Percentiles rank a stretch among this genome's conserved stretches.
phyloP scores from a whole-genome alignment of 1,140 invertebrate species.

The Drosophila navojoa region DNA sequence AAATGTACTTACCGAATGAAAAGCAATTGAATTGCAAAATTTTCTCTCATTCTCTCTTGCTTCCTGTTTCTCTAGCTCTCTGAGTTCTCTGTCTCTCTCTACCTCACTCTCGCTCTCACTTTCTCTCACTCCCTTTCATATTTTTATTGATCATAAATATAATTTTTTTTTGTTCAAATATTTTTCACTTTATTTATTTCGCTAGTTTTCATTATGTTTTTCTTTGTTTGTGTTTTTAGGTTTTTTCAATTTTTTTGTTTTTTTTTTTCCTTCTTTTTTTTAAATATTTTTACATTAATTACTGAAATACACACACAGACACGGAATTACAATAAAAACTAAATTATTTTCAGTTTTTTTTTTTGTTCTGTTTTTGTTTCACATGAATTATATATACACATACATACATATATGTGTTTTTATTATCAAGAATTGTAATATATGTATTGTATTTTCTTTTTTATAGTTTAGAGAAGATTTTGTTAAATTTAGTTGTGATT shows the following conservation, averaged over 20 bases:
- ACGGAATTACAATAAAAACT: conserved; percentile 82
- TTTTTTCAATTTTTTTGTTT: conserved; percentile 63
- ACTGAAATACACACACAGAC: conserved; percentile 79
- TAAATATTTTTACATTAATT: conserved; percentile 69
- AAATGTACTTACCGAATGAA: background rate
- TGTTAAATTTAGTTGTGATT: conserved; percentile 49
- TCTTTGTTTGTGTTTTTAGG: conserved; percentile 49
- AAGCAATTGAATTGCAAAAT: no score
- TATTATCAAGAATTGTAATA: conserved; percentile 72
- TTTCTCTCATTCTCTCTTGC: no score
- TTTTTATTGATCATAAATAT: background rate
- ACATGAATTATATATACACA: conserved; percentile 53
- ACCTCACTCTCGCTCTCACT: no score
- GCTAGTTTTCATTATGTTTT: conserved; percentile 75
- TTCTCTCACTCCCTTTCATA: background rate
- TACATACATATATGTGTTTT: conserved; percentile 55
- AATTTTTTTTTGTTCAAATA: conserved; percentile 66
- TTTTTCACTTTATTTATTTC: conserved; percentile 81
- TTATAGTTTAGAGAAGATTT: conserved; percentile 15
- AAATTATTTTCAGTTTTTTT: conserved; percentile 60
- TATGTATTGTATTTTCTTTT: conserved; percentile 45
- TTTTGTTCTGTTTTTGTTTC: conserved; percentile 38
- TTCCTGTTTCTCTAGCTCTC: no score
- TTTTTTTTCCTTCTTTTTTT: conserved; percentile 26
- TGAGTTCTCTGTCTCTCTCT: no score